Conservation (phyloP, 1,140 invertebrate genomes). For the Ostrea edulis region DNA sequence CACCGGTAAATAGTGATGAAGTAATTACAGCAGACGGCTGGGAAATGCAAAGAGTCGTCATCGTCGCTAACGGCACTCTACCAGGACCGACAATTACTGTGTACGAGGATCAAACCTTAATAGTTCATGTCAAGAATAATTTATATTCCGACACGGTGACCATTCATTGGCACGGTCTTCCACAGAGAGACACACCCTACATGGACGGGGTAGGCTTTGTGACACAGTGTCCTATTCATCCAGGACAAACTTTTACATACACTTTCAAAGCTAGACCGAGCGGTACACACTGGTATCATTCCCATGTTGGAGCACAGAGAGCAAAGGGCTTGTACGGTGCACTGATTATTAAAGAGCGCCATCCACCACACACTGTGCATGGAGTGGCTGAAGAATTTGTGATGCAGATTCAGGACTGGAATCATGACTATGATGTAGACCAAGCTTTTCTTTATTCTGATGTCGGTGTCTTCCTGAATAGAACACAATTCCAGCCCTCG, state of each 20-base stretch:
- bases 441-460: not conserved
- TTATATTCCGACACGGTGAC: slow-evolving; percentile 89
- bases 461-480: not conserved
- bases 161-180: slow-evolving; percentile 93
- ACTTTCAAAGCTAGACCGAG: too few relatives aligned
- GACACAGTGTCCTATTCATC: slow-evolving; percentile 92
- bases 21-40: slow-evolving; percentile 70
- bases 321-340: too few relatives aligned
- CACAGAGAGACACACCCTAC: slow-evolving; percentile 89
- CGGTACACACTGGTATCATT: too few relatives aligned
- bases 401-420: slow-evolving; percentile 59
- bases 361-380: slow-evolving; percentile 71
- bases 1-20: slow-evolving; percentile 53
- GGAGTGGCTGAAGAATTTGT: slow-evolving; percentile 57
- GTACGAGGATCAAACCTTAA: slow-evolving; percentile 90
- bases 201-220: slow-evolving; percentile 94
- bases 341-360: slow-evolving; percentile 78
- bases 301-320: too few relatives aligned
- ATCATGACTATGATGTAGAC: slow-evolving; percentile 63
- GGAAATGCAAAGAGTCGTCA: slow-evolving; percentile 55
- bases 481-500: not conserved
- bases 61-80: slow-evolving; percentile 63
- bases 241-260: slow-evolving; percentile 89
- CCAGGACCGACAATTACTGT: slow-evolving; percentile 83
- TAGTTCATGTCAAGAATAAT: slow-evolving; percentile 86